These are phyloP conservation scores for Acromyrmex heyeri DNA, from an alignment of 1,140 invertebrate genomes.

Conservation along the genomic window DNA sequence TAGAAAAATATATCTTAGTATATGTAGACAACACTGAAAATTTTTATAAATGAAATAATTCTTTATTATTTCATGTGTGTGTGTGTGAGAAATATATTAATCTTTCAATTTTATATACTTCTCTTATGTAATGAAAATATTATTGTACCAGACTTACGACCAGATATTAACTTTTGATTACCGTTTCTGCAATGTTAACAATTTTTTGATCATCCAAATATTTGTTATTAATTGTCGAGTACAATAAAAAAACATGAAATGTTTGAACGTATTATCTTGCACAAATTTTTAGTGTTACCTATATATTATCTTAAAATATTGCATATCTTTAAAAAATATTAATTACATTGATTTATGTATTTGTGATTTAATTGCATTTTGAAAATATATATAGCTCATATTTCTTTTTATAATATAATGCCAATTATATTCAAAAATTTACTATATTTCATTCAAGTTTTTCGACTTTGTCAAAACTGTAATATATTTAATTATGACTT, in stretches of 20 bases:
- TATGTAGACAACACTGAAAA: neutral
- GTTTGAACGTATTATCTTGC: neutral
- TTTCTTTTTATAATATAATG: neutral
- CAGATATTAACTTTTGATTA: neutral
- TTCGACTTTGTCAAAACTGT: neutral
- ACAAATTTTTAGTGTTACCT: neutral
- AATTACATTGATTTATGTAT: neutral
- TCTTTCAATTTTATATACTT: neutral
- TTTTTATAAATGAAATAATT: neutral
- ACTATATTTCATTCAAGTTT: neutral
- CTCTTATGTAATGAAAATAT: neutral
- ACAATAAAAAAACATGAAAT: neutral
- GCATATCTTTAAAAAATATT: conserved; percentile 32
- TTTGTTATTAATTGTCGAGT: neutral
- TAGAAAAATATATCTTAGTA: neutral
- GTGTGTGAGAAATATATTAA: neutral
- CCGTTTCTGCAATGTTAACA: neutral
- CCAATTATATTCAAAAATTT: neutral
- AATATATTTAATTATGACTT: neutral
- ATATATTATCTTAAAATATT: conserved; percentile 18
- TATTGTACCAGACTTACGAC: neutral
- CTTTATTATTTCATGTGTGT: neutral
- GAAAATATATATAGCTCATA: neutral
- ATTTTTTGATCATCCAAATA: neutral
- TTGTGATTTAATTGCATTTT: conserved; percentile 57